Conservation (phyloP, 2,888 invertebrate genomes). For the Nebria brevicollis region DNA sequence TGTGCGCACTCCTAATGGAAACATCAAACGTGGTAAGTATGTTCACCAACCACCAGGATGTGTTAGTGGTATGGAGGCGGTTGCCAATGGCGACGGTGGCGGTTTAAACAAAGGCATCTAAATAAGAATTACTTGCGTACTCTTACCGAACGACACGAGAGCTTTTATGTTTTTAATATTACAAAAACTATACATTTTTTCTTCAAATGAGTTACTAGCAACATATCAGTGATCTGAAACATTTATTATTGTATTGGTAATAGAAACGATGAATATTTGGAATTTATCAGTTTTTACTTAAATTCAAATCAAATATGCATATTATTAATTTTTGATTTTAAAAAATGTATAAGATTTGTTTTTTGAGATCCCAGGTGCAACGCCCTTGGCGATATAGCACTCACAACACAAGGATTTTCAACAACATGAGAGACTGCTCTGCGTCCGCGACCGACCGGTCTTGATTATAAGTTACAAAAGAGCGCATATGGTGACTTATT, state of each 20-base stretch:
- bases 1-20: conserved; percentile 16
- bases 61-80: conserved; percentile 11
- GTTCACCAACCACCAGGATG: conserved; percentile 5
- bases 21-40: conserved; percentile 17
- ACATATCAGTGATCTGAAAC: too few relatives aligned
- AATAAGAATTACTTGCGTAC: conserved; percentile 9
- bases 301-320: too few relatives aligned
- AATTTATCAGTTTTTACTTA: too few relatives aligned
- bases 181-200: too few relatives aligned
- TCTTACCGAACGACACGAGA: background rate
- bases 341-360: background rate
- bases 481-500: conserved; percentile 1
- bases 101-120: conserved; percentile 12
- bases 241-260: too few relatives aligned
- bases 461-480: conserved; percentile 1
- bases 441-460: background rate
- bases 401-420: background rate
- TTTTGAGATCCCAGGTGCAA: background rate
- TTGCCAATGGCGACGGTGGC: conserved; percentile 1
- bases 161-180: background rate
- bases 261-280: too few relatives aligned
- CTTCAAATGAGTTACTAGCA: too few relatives aligned
- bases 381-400: background rate
- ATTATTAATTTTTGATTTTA: background rate
- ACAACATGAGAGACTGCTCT: background rate